Conservation (phyloP, 2,888 invertebrate genomes). For the Netelia melanura region DNA sequence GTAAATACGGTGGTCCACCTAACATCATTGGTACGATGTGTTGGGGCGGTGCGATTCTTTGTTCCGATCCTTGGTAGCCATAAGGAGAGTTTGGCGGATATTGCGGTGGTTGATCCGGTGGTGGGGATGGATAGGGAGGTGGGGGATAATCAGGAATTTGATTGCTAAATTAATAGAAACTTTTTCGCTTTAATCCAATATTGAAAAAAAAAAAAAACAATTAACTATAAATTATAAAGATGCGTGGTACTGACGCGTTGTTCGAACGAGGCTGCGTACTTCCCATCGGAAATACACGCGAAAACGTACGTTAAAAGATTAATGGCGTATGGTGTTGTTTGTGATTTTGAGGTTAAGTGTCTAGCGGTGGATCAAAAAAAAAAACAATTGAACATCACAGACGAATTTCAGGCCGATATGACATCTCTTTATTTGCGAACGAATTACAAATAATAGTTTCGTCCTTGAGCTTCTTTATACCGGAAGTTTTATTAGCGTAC, state of each 20-base stretch:
- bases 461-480: too few species aligned
- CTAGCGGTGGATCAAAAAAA: too few species aligned
- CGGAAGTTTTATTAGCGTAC: too few species aligned
- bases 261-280: conserved; percentile 22
- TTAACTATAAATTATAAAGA: background rate
- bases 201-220: background rate
- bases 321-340: background rate
- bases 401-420: too few species aligned
- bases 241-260: conserved; percentile 22
- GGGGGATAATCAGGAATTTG: conserved; percentile 57
- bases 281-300: conserved; percentile 6
- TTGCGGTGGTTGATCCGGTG: conserved; percentile 10
- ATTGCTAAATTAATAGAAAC: conserved; percentile 34
- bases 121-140: conserved; percentile 38
- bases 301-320: background rate
- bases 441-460: too few species aligned
- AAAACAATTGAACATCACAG: too few species aligned
- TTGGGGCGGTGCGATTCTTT: conserved; percentile 46
- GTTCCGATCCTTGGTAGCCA: conserved; percentile 22
- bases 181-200: background rate
- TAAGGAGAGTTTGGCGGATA: conserved; percentile 38
- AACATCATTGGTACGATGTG: conserved; percentile 63
- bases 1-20: conserved; percentile 76
- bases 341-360: background rate
- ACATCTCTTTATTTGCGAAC: too few species aligned